These are phyloP conservation scores for Eilema griseolum DNA, from an alignment of 2,888 invertebrate species.

Conservation along the genomic window DNA sequence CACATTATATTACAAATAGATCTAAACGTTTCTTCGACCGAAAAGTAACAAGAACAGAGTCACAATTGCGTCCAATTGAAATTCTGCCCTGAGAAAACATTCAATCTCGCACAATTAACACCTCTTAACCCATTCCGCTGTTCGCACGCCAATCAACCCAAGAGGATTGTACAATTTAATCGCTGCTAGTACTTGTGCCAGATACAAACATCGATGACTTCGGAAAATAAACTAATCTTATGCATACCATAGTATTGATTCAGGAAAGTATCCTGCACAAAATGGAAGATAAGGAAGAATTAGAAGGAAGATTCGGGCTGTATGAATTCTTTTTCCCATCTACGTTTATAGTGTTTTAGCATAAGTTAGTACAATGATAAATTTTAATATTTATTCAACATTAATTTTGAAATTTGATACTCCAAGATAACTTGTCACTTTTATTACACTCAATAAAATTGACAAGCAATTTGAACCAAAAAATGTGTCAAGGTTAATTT, in stretches of 20 bases:
- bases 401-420: too few relatives aligned
- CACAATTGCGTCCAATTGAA: conserved; percentile 85
- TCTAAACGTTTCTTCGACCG: conserved; percentile 28
- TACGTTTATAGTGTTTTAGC: too few relatives aligned
- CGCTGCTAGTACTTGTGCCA: conserved; percentile 51
- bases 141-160: conserved; percentile 84
- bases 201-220: conserved; percentile 42
- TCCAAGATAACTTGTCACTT: too few relatives aligned
- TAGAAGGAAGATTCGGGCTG: too few relatives aligned
- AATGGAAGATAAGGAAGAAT: too few relatives aligned
- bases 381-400: too few relatives aligned
- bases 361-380: too few relatives aligned
- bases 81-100: conserved; percentile 86
- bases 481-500: too few relatives aligned
- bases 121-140: conserved; percentile 85
- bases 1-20: conserved; percentile 24
- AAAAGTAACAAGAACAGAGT: conserved; percentile 41
- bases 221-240: neutral
- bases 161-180: conserved; percentile 71
- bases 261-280: too few relatives aligned
- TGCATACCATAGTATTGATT: neutral
- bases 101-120: conserved; percentile 88
- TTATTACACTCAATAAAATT: too few relatives aligned
- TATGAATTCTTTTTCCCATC: too few relatives aligned
- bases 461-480: too few relatives aligned